Evolutionary conservation across 2,113 vertebrate species (phyloP).

Genomic region (Aphelocoma coerulescens): DNA sequence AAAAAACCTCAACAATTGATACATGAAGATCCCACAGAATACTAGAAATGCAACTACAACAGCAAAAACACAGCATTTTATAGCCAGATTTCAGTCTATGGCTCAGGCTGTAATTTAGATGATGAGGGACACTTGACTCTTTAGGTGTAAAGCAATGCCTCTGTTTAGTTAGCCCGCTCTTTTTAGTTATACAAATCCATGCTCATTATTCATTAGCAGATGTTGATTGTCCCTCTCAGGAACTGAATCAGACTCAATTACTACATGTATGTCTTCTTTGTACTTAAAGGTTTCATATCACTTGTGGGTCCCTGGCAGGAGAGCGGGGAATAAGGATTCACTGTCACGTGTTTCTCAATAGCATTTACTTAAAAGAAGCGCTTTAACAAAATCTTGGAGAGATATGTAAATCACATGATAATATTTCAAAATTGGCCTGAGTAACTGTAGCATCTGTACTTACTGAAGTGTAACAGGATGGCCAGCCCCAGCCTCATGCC

Average conservation of each 20-base stretch:
- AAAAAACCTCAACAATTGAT: background rate
- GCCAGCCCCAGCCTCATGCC: slow-evolving; percentile 46
- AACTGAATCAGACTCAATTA: background rate
- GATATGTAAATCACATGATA: background rate
- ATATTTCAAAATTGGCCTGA: background rate
- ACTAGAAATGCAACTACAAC: background rate
- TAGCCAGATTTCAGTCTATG: background rate
- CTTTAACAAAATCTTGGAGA: background rate
- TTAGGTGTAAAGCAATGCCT: background rate
- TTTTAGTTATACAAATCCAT: background rate
- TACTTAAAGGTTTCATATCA: background rate
- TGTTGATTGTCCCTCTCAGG: background rate
- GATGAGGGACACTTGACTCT: background rate
- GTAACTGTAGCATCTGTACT: slow-evolving; percentile 30
- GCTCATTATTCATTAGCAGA: background rate
- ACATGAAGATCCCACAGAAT: background rate
- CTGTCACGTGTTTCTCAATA: background rate
- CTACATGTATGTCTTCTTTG: background rate
- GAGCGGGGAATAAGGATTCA: background rate
- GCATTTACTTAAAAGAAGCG: background rate
- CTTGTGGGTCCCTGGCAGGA: background rate
- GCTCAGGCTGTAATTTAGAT: background rate
- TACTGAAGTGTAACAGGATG: slow-evolving; percentile 57
- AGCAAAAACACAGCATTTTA: background rate
- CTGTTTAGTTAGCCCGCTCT: background rate